These are phyloP conservation scores for Cotesia vestalis DNA, from an alignment of 1,140 invertebrate genomes.

Conservation along the genomic window DNA sequence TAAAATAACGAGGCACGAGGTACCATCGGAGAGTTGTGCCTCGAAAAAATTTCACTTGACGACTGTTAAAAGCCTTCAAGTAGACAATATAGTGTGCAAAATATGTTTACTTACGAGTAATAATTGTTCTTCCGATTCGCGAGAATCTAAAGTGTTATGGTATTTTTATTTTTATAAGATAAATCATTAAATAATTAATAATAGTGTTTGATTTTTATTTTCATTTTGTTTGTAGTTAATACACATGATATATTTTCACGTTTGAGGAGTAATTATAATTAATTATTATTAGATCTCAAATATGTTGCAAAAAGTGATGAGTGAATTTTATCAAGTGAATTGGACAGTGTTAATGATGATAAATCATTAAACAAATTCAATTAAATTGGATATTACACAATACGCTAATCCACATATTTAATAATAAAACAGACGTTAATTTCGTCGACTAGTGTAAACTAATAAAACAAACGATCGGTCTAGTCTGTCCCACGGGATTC, in stretches of 20 bases:
- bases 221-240: no score
- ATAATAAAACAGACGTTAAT: slow-evolving; percentile 14
- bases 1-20: slow-evolving; percentile 33
- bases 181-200: no score
- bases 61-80: background rate
- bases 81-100: background rate
- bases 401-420: background rate
- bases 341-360: no score
- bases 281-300: no score
- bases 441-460: background rate
- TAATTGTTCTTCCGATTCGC: slow-evolving; percentile 17
- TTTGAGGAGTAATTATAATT: no score
- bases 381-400: no score
- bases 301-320: no score
- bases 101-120: slow-evolving; percentile 13
- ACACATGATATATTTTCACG: no score
- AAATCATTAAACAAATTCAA: no score
- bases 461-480: slow-evolving; percentile 27
- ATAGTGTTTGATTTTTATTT: no score
- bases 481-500: slow-evolving; percentile 8
- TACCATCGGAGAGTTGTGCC: slow-evolving; percentile 43
- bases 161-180: background rate
- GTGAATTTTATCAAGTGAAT: no score
- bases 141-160: slow-evolving; percentile 11
- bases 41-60: slow-evolving; percentile 18